Conservation (phyloP, 2,797 vertebrate species). For the Eremophila alpestris region DNA sequence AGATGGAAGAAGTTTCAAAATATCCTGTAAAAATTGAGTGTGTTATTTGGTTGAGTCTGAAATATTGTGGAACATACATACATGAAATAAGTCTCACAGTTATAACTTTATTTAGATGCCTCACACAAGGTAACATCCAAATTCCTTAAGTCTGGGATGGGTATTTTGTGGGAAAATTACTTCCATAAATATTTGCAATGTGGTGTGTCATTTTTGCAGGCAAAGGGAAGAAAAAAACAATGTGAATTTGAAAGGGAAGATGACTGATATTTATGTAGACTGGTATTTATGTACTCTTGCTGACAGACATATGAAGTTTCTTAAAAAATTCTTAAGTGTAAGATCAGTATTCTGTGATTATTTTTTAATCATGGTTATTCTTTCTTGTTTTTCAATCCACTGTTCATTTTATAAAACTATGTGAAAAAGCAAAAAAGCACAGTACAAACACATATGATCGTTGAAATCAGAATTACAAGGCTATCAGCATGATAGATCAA, state of each 20-base stretch:
- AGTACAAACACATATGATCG: background rate
- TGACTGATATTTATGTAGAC: background rate
- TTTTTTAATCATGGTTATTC: background rate
- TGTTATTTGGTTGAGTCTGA: background rate
- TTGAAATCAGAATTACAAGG: background rate
- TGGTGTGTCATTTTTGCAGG: background rate
- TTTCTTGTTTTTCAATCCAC: background rate
- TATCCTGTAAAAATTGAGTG: background rate
- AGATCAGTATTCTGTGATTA: background rate
- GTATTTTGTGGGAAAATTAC: background rate
- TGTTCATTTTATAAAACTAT: background rate
- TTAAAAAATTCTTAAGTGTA: background rate
- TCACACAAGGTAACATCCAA: background rate
- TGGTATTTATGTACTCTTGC: background rate
- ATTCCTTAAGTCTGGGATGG: background rate
- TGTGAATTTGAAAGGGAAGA: background rate
- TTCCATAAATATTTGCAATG: background rate
- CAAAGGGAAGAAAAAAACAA: background rate
- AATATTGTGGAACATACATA: background rate
- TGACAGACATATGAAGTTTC: background rate
- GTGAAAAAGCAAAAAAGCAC: background rate
- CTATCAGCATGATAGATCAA: background rate
- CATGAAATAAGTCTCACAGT: background rate
- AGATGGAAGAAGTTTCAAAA: background rate
- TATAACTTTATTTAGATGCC: background rate